phyloP scores from a whole-genome alignment of 2,113 vertebrate species.

The Piprites chloris region DNA sequence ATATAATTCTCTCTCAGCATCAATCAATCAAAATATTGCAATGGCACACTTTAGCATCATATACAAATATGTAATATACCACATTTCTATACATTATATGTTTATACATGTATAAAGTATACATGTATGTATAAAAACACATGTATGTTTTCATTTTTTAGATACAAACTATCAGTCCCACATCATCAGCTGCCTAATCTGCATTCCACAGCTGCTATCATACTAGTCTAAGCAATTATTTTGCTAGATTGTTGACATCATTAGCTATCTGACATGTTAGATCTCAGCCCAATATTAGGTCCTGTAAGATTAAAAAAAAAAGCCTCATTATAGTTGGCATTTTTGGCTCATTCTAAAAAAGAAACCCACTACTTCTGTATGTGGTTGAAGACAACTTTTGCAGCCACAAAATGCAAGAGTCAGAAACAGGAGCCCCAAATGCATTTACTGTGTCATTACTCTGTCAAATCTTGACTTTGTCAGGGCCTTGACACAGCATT shows the following conservation, averaged over 20 bases:
- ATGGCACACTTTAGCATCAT: background rate
- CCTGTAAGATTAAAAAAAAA: background rate
- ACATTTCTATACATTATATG: background rate
- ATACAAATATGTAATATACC: background rate
- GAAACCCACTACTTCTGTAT: background rate
- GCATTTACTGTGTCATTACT: background rate
- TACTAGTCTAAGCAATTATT: background rate
- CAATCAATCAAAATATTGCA: background rate
- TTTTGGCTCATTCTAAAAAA: background rate
- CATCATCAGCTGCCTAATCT: background rate
- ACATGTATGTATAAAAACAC: background rate
- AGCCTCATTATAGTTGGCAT: background rate
- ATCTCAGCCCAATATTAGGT: background rate
- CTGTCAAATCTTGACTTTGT: background rate
- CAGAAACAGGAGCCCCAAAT: background rate
- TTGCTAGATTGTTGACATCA: background rate
- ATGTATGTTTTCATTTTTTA: background rate
- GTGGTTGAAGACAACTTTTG: background rate
- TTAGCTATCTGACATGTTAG: background rate
- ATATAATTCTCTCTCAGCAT: background rate
- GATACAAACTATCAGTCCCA: background rate
- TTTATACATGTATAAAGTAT: background rate
- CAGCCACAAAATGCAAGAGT: background rate
- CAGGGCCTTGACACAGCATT: background rate
- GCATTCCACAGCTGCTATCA: background rate